A percentile compares a stretch with the other conserved stretches of the same genome.
phyloP scores from a whole-genome alignment of 2,113 vertebrate species.

The Lasiurus borealis region DNA sequence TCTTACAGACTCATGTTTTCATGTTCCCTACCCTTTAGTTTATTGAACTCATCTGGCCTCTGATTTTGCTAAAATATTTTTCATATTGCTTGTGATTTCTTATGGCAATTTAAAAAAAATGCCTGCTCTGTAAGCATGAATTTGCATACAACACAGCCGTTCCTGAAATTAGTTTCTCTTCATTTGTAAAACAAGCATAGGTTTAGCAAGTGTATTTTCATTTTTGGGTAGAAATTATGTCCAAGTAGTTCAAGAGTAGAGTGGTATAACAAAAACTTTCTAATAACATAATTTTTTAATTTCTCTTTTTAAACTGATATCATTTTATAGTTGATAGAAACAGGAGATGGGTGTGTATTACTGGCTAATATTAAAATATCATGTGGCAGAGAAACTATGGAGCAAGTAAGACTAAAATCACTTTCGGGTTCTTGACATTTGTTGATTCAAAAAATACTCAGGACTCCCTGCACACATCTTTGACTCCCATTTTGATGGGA shows the following conservation, averaged over 20 bases:
- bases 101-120: not conserved
- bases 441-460: not conserved
- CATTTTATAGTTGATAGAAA: not conserved
- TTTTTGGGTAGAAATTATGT: not conserved
- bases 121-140: not conserved
- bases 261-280: not conserved
- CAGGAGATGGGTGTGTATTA: not conserved
- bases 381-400: not conserved
- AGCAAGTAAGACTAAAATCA: not conserved
- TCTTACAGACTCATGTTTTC: not conserved
- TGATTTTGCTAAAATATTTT: not conserved
- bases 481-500: not conserved
- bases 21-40: not conserved
- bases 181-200: constrained; percentile 27
- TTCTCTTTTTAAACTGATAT: not conserved
- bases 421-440: not conserved
- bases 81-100: not conserved
- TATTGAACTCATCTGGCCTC: not conserved
- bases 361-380: not conserved
- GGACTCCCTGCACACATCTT: not conserved
- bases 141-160: not conserved
- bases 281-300: not conserved
- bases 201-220: not conserved
- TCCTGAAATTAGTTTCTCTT: constrained; percentile 51
- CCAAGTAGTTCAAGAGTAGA: not conserved